Percentiles rank a stretch among this genome's conserved stretches.
phyloP scores from a whole-genome alignment of 2,888 invertebrate genomes.

The Orchesellides sinensis region DNA sequence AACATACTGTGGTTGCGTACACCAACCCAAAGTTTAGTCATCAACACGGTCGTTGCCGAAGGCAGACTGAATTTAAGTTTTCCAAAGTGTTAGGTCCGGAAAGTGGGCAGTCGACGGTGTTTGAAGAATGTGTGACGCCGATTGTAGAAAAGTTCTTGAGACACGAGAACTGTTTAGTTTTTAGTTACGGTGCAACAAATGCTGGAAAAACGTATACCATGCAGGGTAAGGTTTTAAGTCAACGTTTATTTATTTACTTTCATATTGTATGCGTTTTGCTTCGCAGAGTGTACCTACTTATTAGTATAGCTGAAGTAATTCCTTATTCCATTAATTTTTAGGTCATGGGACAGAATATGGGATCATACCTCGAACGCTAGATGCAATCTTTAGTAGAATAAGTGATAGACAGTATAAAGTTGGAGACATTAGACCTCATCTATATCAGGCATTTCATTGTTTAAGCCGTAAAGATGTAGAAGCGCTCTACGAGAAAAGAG shows the following conservation, averaged over 20 bases:
- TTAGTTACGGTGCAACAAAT: conserved; percentile 93
- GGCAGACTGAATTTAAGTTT: conserved; percentile 78
- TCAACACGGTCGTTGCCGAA: conserved; percentile 7
- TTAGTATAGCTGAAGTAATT: background rate
- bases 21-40: conserved; percentile 1
- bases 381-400: conserved; percentile 76
- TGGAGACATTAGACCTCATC: conserved; percentile 73
- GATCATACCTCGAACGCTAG: conserved; percentile 82
- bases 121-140: conserved; percentile 81
- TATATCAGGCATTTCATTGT: conserved; percentile 41
- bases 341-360: conserved; percentile 83
- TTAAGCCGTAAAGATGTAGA: conserved; percentile 29
- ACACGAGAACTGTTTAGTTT: conserved; percentile 86
- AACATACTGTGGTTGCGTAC: conserved; percentile 46
- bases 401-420: conserved; percentile 71
- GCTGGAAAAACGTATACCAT: conserved; percentile 93
- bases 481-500: conserved; percentile 29
- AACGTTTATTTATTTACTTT: background rate
- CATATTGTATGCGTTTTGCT: background rate
- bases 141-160: conserved; percentile 81
- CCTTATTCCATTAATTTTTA: conserved; percentile 75
- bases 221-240: conserved; percentile 77
- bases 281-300: background rate
- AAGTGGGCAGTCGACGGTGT: conserved; percentile 79
- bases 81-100: conserved; percentile 79